Conservation (phyloP, 2,888 invertebrate genomes). For the Bombylius major region DNA sequence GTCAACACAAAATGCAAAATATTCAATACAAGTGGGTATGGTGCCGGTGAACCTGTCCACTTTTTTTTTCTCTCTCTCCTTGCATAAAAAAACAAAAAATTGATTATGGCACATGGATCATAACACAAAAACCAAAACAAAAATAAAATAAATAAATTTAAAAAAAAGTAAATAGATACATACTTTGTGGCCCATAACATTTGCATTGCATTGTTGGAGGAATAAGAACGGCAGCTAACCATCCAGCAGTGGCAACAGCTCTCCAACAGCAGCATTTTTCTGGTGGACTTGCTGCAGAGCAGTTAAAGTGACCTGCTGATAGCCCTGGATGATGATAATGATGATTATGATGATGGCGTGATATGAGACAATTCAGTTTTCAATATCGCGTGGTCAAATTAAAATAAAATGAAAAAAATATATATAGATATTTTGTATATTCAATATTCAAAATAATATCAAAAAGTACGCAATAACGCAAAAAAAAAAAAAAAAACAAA, state of each 20-base stretch:
- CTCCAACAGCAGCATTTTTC: no score
- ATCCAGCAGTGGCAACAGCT: no score
- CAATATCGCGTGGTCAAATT: no score
- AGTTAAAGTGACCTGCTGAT: conserved; percentile 4
- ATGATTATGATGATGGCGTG: conserved; percentile 7
- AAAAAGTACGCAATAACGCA: not conserved
- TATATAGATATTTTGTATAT: not conserved
- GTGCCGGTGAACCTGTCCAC: not conserved
- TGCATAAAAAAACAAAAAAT: not conserved
- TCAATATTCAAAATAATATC: not conserved
- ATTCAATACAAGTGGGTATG: no score
- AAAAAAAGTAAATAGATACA: no score
- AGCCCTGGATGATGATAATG: not conserved
- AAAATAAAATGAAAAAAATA: not conserved
- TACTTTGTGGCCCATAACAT: no score
- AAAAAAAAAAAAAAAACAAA: not conserved
- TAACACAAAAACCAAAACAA: not conserved
- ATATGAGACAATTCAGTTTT: conserved; percentile 8
- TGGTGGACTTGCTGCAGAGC: not conserved
- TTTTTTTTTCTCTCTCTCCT: no score
- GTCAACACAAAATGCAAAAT: conserved; percentile 7
- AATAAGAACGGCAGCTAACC: no score
- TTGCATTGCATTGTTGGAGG: no score
- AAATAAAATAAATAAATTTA: no score
- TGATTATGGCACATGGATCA: conserved; percentile 1